Conservation (phyloP, 1,140 invertebrate species). For the Neodiprion lecontei region DNA sequence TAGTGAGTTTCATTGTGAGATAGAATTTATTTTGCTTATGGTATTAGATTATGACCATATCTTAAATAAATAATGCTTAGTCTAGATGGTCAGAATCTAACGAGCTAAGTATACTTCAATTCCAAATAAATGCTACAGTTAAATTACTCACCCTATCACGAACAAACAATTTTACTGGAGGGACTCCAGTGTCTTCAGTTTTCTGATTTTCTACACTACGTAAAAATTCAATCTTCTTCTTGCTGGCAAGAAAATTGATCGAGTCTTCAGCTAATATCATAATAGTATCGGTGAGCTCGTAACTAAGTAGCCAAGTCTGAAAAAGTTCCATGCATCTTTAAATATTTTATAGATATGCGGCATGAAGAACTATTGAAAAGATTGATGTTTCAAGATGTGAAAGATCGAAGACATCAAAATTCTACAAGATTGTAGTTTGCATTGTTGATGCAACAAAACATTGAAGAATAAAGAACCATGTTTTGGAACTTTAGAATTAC, state of each 20-base stretch:
- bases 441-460: too few species aligned
- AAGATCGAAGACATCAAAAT: too few species aligned
- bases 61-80: not conserved
- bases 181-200: conserved; percentile 82
- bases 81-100: too few species aligned
- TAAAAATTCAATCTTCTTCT: conserved; percentile 98
- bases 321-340: conserved; percentile 36
- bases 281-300: conserved; percentile 95
- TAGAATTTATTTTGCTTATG: too few species aligned
- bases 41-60: not conserved
- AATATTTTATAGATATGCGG: too few species aligned
- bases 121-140: conserved; percentile 11
- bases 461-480: too few species aligned
- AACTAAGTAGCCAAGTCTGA: conserved; percentile 96
- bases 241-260: conserved; percentile 92
- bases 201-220: conserved; percentile 89
- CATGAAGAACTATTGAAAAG: too few species aligned
- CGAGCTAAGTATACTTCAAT: not conserved
- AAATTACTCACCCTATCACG: conserved; percentile 83
- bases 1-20: too few species aligned
- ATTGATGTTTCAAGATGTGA: too few species aligned
- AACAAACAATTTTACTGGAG: conserved; percentile 85
- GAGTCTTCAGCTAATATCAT: conserved; percentile 87
- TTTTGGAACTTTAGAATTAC: too few species aligned
- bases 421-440: too few species aligned